A percentile compares a stretch with the other conserved stretches of the same genome.
Conservation (phyloP, 1,140 invertebrate genomes). For the Zaprionus ghesquierei region DNA sequence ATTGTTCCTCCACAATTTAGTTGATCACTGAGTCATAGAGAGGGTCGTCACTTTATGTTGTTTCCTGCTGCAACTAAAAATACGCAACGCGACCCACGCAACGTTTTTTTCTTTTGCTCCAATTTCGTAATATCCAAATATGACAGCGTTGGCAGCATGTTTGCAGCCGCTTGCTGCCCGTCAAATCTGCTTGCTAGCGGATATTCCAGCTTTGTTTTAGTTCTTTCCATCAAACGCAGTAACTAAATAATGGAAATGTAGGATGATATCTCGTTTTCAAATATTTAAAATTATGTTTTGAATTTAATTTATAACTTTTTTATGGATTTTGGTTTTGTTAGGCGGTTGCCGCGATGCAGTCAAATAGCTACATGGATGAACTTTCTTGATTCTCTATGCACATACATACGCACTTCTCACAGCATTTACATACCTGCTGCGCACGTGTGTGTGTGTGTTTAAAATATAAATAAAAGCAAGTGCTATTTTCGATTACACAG, state of each 20-base stretch:
- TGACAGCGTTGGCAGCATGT: conserved; percentile 4
- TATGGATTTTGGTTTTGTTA: not conserved
- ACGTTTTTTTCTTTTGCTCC: conserved; percentile 56
- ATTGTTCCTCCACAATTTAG: conserved; percentile 9
- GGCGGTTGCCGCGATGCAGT: not conserved
- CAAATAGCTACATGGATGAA: conserved; percentile 6
- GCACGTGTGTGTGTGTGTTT: not conserved
- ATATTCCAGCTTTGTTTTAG: not conserved
- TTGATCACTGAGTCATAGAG: conserved; percentile 25
- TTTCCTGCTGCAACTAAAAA: conserved; percentile 59
- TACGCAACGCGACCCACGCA: conserved; percentile 66
- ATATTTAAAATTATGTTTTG: not conserved
- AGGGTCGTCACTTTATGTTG: not conserved
- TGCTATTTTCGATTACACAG: conserved; percentile 26
- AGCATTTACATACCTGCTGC: conserved; percentile 20
- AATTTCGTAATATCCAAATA: conserved; percentile 67
- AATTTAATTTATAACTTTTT: not conserved
- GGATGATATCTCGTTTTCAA: too few species aligned
- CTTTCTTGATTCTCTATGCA: conserved; percentile 22
- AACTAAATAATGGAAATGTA: not conserved
- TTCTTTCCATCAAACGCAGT: not conserved
- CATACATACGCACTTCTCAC: conserved; percentile 10
- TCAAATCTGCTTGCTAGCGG: not conserved
- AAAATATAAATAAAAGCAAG: conserved; percentile 27
- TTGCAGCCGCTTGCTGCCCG: not conserved